Conservation (phyloP, 2,888 invertebrate genomes). For the Chironomus riparius region DNA sequence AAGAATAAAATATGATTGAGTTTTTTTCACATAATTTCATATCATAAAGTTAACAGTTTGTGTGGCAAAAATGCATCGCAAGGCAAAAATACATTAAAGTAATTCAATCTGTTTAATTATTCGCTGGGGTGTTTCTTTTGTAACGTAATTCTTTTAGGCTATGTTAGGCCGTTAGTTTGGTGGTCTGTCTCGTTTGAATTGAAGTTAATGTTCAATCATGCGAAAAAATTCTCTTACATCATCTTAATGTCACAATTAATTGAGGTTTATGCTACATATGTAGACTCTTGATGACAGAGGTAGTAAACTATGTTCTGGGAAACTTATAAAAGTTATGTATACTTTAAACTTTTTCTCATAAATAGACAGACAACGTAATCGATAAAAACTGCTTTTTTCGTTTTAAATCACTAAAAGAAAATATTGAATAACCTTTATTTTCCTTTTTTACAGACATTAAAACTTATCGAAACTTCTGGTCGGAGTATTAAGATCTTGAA, state of each 20-base stretch:
- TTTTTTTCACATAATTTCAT: no score
- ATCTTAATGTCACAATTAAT: slow-evolving; percentile 26
- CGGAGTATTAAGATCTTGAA: no score
- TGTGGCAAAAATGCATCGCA: background rate
- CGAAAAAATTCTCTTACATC: slow-evolving; percentile 25
- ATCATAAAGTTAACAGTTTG: background rate
- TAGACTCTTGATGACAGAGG: background rate
- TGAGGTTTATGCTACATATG: background rate
- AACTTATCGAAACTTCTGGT: no score
- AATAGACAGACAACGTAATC: no score
- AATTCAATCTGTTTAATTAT: slow-evolving; percentile 21
- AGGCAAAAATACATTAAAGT: background rate
- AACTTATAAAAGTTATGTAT: no score
- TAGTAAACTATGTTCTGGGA: no score
- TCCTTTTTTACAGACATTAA: no score
- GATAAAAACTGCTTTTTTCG: no score
- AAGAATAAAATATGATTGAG: background rate
- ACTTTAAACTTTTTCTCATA: no score
- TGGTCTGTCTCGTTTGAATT: slow-evolving; percentile 22
- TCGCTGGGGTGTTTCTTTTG: slow-evolving; percentile 15
- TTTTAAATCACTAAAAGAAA: no score
- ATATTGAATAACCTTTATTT: no score
- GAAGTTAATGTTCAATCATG: slow-evolving; percentile 2
- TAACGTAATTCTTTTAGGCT: background rate
- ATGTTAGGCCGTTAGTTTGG: slow-evolving; percentile 16